phyloP scores from a whole-genome alignment of 2,888 invertebrate genomes.

The Anoncus sp. region DNA sequence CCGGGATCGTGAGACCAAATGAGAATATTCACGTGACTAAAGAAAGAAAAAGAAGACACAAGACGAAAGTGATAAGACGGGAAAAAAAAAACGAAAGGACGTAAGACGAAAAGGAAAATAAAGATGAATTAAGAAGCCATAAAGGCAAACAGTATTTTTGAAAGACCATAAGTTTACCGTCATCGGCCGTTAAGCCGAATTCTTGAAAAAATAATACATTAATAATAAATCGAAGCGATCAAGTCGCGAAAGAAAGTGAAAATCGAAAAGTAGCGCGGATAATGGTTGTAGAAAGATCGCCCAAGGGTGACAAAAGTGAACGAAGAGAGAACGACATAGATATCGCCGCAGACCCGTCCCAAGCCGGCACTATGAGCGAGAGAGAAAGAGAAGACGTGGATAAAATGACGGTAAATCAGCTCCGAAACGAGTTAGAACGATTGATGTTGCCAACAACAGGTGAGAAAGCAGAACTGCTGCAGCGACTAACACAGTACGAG shows the following conservation, averaged over 20 bases:
- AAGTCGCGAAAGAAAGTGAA: background rate
- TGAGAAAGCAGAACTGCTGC: background rate
- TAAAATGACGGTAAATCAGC: background rate
- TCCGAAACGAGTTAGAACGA: background rate
- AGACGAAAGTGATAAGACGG: background rate
- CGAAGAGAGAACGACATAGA: background rate
- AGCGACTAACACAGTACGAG: background rate
- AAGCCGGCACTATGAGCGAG: background rate
- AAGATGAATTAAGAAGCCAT: background rate
- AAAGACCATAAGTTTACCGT: background rate
- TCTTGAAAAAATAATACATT: no score
- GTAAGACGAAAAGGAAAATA: background rate
- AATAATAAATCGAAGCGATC: background rate
- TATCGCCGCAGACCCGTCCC: background rate
- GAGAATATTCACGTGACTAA: conserved; percentile 39
- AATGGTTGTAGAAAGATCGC: conserved; percentile 10
- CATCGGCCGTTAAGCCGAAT: conserved; percentile 13
- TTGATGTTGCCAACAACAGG: background rate
- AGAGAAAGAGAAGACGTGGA: background rate
- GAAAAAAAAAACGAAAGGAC: background rate
- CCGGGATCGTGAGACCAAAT: conserved; percentile 21
- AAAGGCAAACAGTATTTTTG: no score
- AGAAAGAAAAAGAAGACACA: background rate
- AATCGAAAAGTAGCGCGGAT: background rate
- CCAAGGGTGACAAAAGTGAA: background rate